These are phyloP conservation scores for Diplosoma virens DNA, from an alignment of 23 tunicate genomes.

Conservation along the genomic window DNA sequence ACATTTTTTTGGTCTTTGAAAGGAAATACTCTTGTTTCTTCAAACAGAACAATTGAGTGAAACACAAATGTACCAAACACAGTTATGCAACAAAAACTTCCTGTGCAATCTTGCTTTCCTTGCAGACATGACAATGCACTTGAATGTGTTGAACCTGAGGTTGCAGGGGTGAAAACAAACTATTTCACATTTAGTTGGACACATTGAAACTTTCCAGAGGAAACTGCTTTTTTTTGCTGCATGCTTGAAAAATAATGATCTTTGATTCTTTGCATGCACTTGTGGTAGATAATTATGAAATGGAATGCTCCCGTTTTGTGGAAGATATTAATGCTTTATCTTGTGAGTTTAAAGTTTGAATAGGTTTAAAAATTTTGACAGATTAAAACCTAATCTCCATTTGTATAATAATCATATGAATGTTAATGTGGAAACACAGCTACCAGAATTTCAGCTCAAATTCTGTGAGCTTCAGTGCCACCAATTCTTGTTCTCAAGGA, in stretches of 20 bases:
- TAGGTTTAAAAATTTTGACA: neutral
- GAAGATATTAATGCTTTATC: constrained; percentile 17
- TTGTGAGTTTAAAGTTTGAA: constrained; percentile 11
- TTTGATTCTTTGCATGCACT: constrained; percentile 40
- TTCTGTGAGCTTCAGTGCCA: constrained; percentile 32
- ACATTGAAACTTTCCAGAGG: constrained; percentile 36
- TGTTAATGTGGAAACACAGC: constrained; percentile 23
- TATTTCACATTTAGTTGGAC: constrained; percentile 55
- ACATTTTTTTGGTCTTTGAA: constrained; percentile 50
- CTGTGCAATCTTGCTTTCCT: constrained; percentile 47
- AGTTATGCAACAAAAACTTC: constrained; percentile 38
- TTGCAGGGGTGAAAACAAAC: constrained; percentile 47
- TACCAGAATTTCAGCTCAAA: constrained; percentile 22
- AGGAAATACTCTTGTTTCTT: constrained; percentile 39
- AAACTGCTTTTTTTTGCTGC: constrained; percentile 36
- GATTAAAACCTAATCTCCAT: neutral
- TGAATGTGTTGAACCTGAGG: constrained; percentile 48
- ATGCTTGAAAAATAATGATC: constrained; percentile 51
- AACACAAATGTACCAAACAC: constrained; percentile 36
- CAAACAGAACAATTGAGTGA: constrained; percentile 41
- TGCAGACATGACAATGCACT: constrained; percentile 49
- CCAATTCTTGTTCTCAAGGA: constrained; percentile 19
- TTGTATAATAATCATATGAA: constrained; percentile 4
- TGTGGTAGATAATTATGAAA: constrained; percentile 25
- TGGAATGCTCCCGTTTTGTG: constrained; percentile 45